A percentile compares a stretch with the other conserved stretches of the same genome.
These are phyloP conservation scores for Hirtodrosophila trivittata DNA, from an alignment of 2,888 invertebrate genomes.

Conservation along the genomic window DNA sequence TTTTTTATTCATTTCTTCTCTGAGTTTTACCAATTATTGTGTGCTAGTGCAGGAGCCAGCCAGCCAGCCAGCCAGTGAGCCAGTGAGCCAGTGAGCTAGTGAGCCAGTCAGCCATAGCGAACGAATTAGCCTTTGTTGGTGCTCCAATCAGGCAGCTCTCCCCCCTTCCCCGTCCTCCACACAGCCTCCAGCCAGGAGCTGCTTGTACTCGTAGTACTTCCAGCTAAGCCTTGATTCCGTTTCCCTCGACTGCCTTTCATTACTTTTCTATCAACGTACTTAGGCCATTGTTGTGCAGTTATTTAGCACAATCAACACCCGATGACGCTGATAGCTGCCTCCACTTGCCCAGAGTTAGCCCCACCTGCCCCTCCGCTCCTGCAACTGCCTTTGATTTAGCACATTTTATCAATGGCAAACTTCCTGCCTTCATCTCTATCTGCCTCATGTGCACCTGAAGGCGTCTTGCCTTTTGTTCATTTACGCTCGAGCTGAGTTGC, in stretches of 20 bases:
- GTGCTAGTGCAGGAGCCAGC: slow-evolving; percentile 38
- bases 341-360: neutral
- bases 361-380: neutral
- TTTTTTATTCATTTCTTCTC: slow-evolving; percentile 17
- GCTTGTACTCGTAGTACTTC: slow-evolving; percentile 3
- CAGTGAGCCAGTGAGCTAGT: slow-evolving; percentile 17
- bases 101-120: slow-evolving; percentile 42
- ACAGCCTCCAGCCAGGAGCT: neutral
- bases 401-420: slow-evolving; percentile 68
- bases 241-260: slow-evolving; percentile 61
- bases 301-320: slow-evolving; percentile 77
- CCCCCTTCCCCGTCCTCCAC: slow-evolving; percentile 16
- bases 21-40: slow-evolving; percentile 78
- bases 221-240: slow-evolving; percentile 14
- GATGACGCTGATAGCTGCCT: slow-evolving; percentile 61
- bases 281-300: slow-evolving; percentile 77
- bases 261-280: slow-evolving; percentile 79
- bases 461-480: slow-evolving; percentile 59
- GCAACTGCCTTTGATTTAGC: slow-evolving; percentile 43
- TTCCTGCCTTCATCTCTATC: slow-evolving; percentile 16
- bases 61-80: slow-evolving; percentile 27
- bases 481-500: slow-evolving; percentile 67
- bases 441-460: slow-evolving; percentile 53
- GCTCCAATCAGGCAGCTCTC: slow-evolving; percentile 64
- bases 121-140: slow-evolving; percentile 75